Evolutionary conservation across 2,797 vertebrate species (phyloP), one percentile per base, ranked within the genome.

Genomic region (Menidia menidia): DNA sequence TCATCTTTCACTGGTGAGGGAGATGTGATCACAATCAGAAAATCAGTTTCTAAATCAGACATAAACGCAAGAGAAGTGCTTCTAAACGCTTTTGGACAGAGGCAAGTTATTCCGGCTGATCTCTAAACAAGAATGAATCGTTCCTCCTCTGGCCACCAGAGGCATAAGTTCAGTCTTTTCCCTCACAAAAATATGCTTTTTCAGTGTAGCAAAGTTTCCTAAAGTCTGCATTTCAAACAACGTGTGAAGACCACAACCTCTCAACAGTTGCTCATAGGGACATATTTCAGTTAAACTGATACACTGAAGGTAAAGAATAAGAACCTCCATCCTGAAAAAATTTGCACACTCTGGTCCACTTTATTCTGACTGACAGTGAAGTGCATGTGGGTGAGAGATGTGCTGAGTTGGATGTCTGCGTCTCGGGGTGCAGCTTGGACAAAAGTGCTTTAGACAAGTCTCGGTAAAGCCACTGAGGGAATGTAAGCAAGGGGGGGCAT

Each of bases 401-500:
- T 43, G 82, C 64, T n/a, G 52, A 70, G 81, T 65, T 51, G 55
- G 33, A 44, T 64, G 67, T 63, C 64, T 78, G 64, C 41, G 16
- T 77, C 80, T 83, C 60, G 71, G 72, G 80, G 78, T 75, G 84
- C 80, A 80, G 83, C 85, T 84, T 62, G 73, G 70, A 83, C 82
- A 89, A 92, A 25, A 93, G 92, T 93, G 91, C 80, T 57, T 75
- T 64, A 81, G 80, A 80, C 75, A 83, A 87, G 81, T 84, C 88
- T 79, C 41, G 35, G 43, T 67, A 73, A 82, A 91, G 81, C 85
- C 86, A 89, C 85, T 32, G 79, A 85, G 67, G 73, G 73, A 78
- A 70, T 64, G 58, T 55, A 30, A 78, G 71, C 56, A 47, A 73
- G 69, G 75, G 25, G 25, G 60, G 55, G 80, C 44, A 61, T 13